Evolutionary conservation across 2,888 invertebrate species (phyloP).

Genomic region (Chesias legatella): DNA sequence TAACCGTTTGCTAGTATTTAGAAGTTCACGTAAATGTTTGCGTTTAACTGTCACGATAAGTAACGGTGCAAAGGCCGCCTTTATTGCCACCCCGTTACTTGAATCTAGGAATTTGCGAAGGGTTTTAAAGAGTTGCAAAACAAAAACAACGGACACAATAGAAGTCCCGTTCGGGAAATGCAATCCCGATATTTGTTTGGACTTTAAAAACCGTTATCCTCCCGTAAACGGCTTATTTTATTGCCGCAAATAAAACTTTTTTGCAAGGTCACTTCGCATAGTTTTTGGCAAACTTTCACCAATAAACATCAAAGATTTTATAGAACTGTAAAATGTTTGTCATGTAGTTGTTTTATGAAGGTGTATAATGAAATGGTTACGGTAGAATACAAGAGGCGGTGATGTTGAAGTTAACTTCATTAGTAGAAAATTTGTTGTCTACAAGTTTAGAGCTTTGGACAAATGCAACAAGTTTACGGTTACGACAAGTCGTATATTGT

Average conservation of each 20-base stretch:
- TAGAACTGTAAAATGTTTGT: conserved; percentile 22
- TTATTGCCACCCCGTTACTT: conserved; percentile 46
- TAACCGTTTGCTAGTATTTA: conserved; percentile 34
- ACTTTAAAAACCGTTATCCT: conserved; percentile 44
- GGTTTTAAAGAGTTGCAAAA: conserved; percentile 63
- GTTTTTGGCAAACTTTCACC: conserved; percentile 26
- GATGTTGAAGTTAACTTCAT: conserved; percentile 19
- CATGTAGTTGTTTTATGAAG: conserved; percentile 25
- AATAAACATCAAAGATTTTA: conserved; percentile 23
- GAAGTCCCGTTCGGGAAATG: conserved; percentile 37
- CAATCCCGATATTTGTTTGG: conserved; percentile 40
- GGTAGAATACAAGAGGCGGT: conserved; percentile 19
- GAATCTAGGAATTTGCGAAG: conserved; percentile 44
- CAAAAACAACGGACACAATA: conserved; percentile 49
- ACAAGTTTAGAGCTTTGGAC: conserved; percentile 24
- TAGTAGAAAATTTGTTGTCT: conserved; percentile 21
- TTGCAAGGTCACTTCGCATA: conserved; percentile 19
- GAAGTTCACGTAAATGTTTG: conserved; percentile 21
- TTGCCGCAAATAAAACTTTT: conserved; percentile 50
- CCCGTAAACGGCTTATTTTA: conserved; percentile 53
- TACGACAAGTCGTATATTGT: conserved; percentile 13
- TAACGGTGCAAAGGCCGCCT: conserved; percentile 38
- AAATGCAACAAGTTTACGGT: conserved; percentile 22
- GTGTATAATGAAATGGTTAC: conserved; percentile 22
- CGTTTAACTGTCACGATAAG: conserved; percentile 30